A percentile compares a stretch with the other conserved stretches of the same genome.
Evolutionary conservation across 1,140 invertebrate genomes (phyloP).

Genomic region (Trichomalopsis sarcophagae): DNA sequence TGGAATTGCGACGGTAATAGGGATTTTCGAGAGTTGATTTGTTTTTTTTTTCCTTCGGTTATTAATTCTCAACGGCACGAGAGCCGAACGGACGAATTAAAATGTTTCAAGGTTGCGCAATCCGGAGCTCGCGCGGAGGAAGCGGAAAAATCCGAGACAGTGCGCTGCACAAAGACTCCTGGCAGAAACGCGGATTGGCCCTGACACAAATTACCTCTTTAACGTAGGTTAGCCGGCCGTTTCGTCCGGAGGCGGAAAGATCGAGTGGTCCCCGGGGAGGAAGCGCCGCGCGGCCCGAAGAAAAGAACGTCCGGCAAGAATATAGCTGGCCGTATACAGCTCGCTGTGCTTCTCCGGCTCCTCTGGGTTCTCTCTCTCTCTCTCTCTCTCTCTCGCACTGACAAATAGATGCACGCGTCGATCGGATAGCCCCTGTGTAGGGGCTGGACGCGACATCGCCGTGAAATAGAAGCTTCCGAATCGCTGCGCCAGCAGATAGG

Average conservation of each 20-base stretch:
- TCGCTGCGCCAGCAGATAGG: slow-evolving; percentile 37
- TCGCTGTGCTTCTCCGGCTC: slow-evolving; percentile 24
- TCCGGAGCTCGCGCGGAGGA: background rate
- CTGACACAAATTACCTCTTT: slow-evolving; percentile 67
- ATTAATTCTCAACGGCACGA: background rate
- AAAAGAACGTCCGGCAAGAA: slow-evolving; percentile 58
- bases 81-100: background rate
- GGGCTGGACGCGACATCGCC: slow-evolving; percentile 3
- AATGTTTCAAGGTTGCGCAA: slow-evolving; percentile 33
- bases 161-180: background rate
- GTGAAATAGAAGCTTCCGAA: slow-evolving; percentile 51
- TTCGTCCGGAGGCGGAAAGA: slow-evolving; percentile 58
- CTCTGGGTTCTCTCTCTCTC: slow-evolving; percentile 9
- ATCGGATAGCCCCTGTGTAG: background rate
- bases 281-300: slow-evolving; percentile 49
- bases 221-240: slow-evolving; percentile 60
- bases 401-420: slow-evolving; percentile 63
- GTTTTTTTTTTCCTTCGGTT: background rate
- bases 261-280: slow-evolving; percentile 63
- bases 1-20: slow-evolving; percentile 1
- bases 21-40: background rate
- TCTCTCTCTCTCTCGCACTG: slow-evolving; percentile 50
- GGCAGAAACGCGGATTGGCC: slow-evolving; percentile 53
- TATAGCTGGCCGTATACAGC: background rate
- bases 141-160: slow-evolving; percentile 26